Evolutionary conservation across 2,797 vertebrate species (phyloP), one percentile per base, ranked within the genome.

Genomic region (Paguma larvata): DNA sequence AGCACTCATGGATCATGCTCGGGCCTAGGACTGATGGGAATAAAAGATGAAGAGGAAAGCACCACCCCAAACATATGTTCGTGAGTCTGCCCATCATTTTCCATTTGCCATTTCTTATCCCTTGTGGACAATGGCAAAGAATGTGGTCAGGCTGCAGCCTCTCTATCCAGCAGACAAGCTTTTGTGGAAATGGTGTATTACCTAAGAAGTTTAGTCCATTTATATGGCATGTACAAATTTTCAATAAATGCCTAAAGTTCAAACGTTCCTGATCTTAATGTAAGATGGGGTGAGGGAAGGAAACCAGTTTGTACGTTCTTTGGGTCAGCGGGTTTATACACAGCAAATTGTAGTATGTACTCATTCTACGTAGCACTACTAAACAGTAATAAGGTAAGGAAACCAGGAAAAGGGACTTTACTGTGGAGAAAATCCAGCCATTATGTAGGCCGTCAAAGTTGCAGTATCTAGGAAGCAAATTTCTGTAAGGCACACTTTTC

Each of bases 1-100:
- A 99, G 98, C 77, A 32, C 18, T 0, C 56, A 91, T 0, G 98
- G 97, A 89, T 97, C 98, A 3, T 73, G 98, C 1, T 44, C 98
- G 0, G 98, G 98, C 96, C 95, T 99, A 84, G 98, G 98, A 65
- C 95, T 99, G 92, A 98, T 99, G 98, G 98, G 93, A 97, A 98
- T 99, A 96, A 99, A 98, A 98, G 97, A 94, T 12, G 96, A 97
- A 18, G 53, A 97, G 88, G 96, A 98, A 93, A 97, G 91, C 82
- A 88, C 77, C 46, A n/a, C 13, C 30, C 12, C 63, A n/a, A 15
- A 68, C 21, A 1, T 6, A 73, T 65, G 25, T 67, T 65, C 46
- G 13, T 96, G 86, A 97, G 63, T 92, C 72, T 53, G 38, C 44
- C 41, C 56, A 21, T 23, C 78, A 67, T 32, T 48, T 92, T 13